Evolutionary conservation across 1,140 invertebrate genomes (phyloP).

Genomic region (Bombus vancouverensis): DNA sequence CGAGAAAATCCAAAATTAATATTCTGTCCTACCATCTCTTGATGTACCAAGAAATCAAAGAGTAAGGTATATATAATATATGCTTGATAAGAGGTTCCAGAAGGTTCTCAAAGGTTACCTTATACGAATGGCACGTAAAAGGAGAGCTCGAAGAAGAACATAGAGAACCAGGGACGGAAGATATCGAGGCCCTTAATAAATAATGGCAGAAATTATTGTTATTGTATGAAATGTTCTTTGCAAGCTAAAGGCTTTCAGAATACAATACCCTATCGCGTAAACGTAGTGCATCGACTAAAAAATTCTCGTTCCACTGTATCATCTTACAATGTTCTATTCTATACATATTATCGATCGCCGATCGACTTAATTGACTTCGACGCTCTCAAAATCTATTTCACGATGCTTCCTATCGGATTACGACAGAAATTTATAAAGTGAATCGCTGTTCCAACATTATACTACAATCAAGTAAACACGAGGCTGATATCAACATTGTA

Average conservation of each 20-base stretch:
- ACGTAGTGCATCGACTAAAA: neutral
- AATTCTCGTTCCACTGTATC: neutral
- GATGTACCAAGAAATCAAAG: too few relatives aligned
- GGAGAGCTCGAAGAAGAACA: too few relatives aligned
- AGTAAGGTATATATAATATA: too few relatives aligned
- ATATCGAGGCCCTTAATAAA: too few relatives aligned
- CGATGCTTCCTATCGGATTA: neutral
- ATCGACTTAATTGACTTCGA: neutral
- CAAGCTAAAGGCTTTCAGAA: neutral
- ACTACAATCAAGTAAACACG: conserved; percentile 8
- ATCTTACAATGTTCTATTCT: neutral
- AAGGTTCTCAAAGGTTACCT: too few relatives aligned
- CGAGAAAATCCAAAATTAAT: too few relatives aligned
- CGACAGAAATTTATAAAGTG: neutral
- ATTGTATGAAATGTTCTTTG: neutral
- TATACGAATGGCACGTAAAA: too few relatives aligned
- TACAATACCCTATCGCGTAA: neutral
- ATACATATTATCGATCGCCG: neutral
- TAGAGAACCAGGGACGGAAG: too few relatives aligned
- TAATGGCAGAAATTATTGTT: neutral
- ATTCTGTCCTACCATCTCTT: too few relatives aligned
- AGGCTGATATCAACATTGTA: neutral
- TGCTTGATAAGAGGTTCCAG: too few relatives aligned
- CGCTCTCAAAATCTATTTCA: neutral
- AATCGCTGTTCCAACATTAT: neutral